Percentiles rank a stretch among this genome's conserved stretches.
Evolutionary conservation across 2,113 vertebrate species (phyloP).

Genomic region (Coturnix japonica): DNA sequence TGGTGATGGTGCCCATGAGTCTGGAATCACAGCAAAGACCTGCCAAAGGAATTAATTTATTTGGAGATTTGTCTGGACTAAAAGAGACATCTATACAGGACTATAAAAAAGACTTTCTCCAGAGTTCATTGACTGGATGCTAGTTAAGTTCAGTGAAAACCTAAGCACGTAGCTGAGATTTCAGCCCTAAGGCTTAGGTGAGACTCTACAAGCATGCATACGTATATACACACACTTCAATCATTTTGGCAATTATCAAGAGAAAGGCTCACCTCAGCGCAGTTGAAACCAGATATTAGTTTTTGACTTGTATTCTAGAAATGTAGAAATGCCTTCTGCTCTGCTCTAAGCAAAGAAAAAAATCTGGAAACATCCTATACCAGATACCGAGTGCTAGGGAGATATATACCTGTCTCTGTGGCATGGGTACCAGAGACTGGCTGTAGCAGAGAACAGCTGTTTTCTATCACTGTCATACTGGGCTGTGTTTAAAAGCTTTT

Average conservation of each 20-base stretch:
- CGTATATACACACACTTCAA: rapidly evolving
- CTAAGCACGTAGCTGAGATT: neutral
- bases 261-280: neutral
- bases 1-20: neutral
- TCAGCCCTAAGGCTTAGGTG: neutral
- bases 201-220: neutral
- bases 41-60: neutral
- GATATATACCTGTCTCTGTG: rapidly evolving
- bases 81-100: neutral
- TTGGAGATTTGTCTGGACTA: neutral
- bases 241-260: neutral
- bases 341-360: neutral
- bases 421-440: neutral
- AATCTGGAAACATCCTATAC: neutral
- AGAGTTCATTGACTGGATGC: neutral
- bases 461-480: neutral
- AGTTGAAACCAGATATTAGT: neutral
- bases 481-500: neutral
- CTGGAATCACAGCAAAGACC: neutral
- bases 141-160: neutral
- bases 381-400: neutral
- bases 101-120: neutral
- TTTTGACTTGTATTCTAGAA: neutral
- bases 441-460: neutral
- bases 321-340: neutral